phyloP scores from a whole-genome alignment of 2,888 invertebrate genomes.

The Eilema sororculum region DNA sequence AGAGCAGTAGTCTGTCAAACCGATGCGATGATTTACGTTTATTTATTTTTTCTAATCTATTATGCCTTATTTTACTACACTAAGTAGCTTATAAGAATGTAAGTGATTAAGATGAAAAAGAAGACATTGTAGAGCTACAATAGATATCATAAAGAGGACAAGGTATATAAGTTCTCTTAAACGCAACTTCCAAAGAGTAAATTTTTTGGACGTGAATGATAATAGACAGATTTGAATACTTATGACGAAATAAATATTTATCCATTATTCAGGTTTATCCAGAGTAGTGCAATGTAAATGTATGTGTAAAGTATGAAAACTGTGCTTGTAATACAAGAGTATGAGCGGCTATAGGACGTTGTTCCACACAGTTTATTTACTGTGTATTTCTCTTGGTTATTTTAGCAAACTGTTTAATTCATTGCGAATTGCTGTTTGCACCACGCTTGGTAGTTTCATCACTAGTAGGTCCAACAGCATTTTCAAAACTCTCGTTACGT shows the following conservation, averaged over 20 bases:
- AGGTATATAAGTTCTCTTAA: too few relatives aligned
- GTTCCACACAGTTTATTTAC: not conserved
- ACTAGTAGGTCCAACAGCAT: not conserved
- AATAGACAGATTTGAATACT: not conserved
- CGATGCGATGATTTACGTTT: too few relatives aligned
- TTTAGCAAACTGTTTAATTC: not conserved
- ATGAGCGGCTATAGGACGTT: not conserved
- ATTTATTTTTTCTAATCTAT: too few relatives aligned
- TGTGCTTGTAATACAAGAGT: slow-evolving; percentile 2
- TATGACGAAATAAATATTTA: not conserved
- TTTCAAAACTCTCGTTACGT: not conserved
- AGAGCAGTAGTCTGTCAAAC: not conserved
- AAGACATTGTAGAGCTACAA: too few relatives aligned
- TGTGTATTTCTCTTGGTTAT: not conserved
- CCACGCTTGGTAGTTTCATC: not conserved
- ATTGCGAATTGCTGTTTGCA: not conserved
- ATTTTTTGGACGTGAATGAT: not conserved
- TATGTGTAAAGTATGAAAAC: not conserved
- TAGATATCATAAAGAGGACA: too few relatives aligned
- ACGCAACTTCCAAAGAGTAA: too few relatives aligned
- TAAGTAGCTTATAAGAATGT: too few relatives aligned
- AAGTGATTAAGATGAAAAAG: too few relatives aligned
- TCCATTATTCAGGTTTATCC: not conserved
- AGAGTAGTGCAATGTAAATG: not conserved
- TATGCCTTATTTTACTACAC: too few relatives aligned